Evolutionary conservation across 2,797 vertebrate genomes (phyloP).

Genomic region (Enteromius treurensis): DNA sequence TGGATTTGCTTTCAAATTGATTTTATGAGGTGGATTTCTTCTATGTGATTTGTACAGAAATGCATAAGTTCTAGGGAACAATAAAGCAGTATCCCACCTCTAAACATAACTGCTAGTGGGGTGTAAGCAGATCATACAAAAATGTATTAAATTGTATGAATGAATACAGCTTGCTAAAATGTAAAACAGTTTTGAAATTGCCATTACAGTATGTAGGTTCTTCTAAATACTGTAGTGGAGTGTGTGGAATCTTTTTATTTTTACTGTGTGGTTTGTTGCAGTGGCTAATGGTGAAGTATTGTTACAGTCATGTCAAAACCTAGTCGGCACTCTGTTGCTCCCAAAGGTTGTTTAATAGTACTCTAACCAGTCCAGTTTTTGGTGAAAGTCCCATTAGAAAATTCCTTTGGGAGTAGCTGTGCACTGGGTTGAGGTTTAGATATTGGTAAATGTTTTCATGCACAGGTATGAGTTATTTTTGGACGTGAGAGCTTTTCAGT

Average conservation of each 20-base stretch:
- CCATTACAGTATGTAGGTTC: constrained; percentile 1
- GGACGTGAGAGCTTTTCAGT: neutral
- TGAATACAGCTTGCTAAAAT: neutral
- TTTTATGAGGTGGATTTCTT: neutral
- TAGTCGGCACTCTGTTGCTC: neutral
- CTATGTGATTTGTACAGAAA: neutral
- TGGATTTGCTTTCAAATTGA: too few species aligned
- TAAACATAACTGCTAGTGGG: neutral
- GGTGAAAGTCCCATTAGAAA: neutral
- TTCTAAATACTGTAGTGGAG: neutral
- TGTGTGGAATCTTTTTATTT: neutral
- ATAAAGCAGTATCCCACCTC: neutral
- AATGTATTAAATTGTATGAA: neutral
- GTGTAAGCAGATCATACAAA: neutral
- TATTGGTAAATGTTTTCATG: constrained; percentile 4
- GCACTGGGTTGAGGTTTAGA: neutral
- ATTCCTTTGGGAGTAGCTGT: neutral
- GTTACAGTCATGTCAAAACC: neutral
- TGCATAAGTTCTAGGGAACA: neutral
- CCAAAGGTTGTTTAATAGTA: neutral
- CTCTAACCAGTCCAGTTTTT: constrained; percentile 1
- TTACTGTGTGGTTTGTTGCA: neutral
- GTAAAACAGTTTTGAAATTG: neutral
- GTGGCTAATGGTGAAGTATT: neutral
- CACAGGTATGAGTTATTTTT: neutral